A percentile compares a stretch with the other conserved stretches of the same genome.
Conservation (phyloP, 2,888 invertebrate genomes). For the Xanthorhoe designata region DNA sequence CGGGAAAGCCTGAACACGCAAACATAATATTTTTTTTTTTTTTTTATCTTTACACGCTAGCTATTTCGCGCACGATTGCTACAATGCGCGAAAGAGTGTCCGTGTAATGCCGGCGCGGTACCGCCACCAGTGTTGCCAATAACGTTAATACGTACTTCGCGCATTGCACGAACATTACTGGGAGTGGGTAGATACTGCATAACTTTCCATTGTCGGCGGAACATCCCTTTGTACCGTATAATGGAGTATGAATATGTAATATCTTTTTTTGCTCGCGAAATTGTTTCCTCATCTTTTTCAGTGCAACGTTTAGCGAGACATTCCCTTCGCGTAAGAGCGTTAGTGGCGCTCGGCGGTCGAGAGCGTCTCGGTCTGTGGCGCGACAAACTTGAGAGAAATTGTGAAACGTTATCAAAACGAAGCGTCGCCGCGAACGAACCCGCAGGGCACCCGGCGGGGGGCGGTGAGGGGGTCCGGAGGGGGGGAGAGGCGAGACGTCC, state of each 20-base stretch:
- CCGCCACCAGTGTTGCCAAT: too few relatives aligned
- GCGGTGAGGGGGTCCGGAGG: constrained; percentile 13
- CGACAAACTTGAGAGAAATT: constrained; percentile 49
- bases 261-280: constrained; percentile 27
- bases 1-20: too few relatives aligned
- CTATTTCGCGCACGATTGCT: too few relatives aligned
- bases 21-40: too few relatives aligned
- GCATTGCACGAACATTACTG: not conserved
- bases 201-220: constrained; percentile 3
- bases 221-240: constrained; percentile 5
- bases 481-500: constrained; percentile 45
- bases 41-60: too few relatives aligned
- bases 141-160: too few relatives aligned
- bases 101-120: too few relatives aligned
- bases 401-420: constrained; percentile 65
- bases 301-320: constrained; percentile 1
- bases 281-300: constrained; percentile 18
- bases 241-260: constrained; percentile 17
- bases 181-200: not conserved
- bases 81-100: too few relatives aligned
- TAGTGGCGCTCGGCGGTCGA: constrained; percentile 15
- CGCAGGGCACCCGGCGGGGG: constrained; percentile 8
- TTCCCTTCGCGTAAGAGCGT: constrained; percentile 6
- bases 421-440: constrained; percentile 35
- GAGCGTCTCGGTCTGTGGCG: constrained; percentile 45